Evolutionary conservation across 2,797 vertebrate genomes (phyloP).

Genomic region (Malacoraja senta): DNA sequence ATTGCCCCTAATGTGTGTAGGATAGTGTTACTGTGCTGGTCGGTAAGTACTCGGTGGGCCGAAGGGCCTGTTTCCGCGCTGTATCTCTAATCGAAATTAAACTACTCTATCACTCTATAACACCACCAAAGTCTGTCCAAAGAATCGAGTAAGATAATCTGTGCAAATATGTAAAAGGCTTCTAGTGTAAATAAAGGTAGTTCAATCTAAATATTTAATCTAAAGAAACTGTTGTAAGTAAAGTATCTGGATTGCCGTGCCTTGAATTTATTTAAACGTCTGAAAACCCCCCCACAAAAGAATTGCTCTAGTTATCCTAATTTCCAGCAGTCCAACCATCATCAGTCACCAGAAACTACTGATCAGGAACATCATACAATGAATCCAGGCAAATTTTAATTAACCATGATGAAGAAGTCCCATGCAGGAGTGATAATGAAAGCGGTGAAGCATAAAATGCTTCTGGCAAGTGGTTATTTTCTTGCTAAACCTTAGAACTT

Average conservation of each 20-base stretch:
- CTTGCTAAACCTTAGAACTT: background rate
- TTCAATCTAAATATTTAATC: background rate
- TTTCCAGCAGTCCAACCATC: background rate
- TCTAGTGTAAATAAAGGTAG: background rate
- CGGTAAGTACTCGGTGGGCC: too few species aligned
- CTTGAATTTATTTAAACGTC: background rate
- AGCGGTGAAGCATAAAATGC: background rate
- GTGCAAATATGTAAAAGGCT: background rate
- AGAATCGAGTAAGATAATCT: background rate
- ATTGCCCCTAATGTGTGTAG: too few species aligned
- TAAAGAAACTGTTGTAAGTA: background rate
- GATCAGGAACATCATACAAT: background rate
- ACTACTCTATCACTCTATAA: background rate
- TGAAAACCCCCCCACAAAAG: background rate
- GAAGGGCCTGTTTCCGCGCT: too few species aligned
- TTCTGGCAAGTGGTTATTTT: background rate
- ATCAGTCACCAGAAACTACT: background rate
- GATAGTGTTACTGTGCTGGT: too few species aligned
- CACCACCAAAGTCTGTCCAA: background rate
- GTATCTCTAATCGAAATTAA: too few species aligned
- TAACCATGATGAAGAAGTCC: background rate
- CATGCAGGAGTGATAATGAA: slow-evolving; percentile 8
- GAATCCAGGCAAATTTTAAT: slow-evolving; percentile 3
- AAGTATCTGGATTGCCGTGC: background rate
- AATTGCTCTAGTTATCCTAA: background rate